Evolutionary conservation across 1,140 invertebrate genomes (phyloP).

Genomic region (Lysiphlebus fabarum): DNA sequence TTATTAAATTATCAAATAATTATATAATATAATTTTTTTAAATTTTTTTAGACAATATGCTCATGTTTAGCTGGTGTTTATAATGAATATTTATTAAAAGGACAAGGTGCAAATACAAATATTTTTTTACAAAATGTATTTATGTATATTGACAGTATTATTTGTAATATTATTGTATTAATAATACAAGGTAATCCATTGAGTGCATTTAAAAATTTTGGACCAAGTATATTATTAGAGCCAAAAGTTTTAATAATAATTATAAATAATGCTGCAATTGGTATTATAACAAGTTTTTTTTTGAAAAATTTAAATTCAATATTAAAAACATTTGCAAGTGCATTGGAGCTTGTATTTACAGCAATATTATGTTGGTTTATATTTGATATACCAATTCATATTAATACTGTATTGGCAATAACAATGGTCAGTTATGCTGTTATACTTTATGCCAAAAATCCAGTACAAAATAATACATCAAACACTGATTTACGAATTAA

Average conservation of each 20-base stretch:
- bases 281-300: slow-evolving; percentile 92
- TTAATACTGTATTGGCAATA: slow-evolving; percentile 81
- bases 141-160: slow-evolving; percentile 92
- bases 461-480: slow-evolving; percentile 59
- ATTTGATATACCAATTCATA: slow-evolving; percentile 82
- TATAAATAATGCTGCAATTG: slow-evolving; percentile 85
- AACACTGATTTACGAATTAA: slow-evolving; percentile 23
- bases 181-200: slow-evolving; percentile 62
- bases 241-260: slow-evolving; percentile 75
- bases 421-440: slow-evolving; percentile 79
- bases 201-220: slow-evolving; percentile 60
- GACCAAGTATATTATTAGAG: slow-evolving; percentile 41
- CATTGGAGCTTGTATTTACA: slow-evolving; percentile 87
- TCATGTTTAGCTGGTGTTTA: slow-evolving; percentile 95
- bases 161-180: slow-evolving; percentile 79
- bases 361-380: slow-evolving; percentile 86
- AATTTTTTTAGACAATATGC: slow-evolving; percentile 65
- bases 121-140: slow-evolving; percentile 94
- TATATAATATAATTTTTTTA: slow-evolving; percentile 9
- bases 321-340: slow-evolving; percentile 93
- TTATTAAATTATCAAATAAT: slow-evolving; percentile 6
- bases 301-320: slow-evolving; percentile 92
- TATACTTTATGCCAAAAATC: slow-evolving; percentile 86
- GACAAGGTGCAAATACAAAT: slow-evolving; percentile 75
- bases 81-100: slow-evolving; percentile 92